phyloP scores from a whole-genome alignment of 2,113 vertebrate species.

The Psephotus haematonotus region DNA sequence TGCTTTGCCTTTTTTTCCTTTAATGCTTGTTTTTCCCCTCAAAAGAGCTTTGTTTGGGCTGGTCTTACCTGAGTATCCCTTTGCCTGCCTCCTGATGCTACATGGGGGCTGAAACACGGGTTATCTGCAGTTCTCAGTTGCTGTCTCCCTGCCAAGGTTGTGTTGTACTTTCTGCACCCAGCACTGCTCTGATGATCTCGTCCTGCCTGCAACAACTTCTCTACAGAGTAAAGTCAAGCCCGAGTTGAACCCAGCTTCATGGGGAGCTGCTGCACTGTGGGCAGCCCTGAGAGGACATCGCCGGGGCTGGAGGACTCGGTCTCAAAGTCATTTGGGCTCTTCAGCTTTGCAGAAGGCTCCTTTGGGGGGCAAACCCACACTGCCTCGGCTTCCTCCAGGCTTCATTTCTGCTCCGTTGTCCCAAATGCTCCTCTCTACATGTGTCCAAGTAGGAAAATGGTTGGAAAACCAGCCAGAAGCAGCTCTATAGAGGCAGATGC shows the following conservation, averaged over 20 bases:
- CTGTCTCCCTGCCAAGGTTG: neutral
- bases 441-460: neutral
- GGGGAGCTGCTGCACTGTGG: neutral
- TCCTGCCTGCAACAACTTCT: neutral
- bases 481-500: neutral
- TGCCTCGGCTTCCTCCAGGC: neutral
- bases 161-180: neutral
- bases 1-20: neutral
- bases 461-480: neutral
- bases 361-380: fast-evolving
- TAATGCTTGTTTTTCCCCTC: neutral
- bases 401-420: fast-evolving
- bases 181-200: fast-evolving
- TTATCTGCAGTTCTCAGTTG: neutral
- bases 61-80: neutral
- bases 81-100: neutral
- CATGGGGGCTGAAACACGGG: fast-evolving
- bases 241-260: neutral
- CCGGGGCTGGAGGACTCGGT: neutral
- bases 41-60: neutral
- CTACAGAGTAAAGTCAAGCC: neutral
- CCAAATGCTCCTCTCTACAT: fast-evolving
- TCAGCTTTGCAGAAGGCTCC: neutral
- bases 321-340: neutral
- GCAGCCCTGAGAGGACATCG: fast-evolving